A percentile compares a stretch with the other conserved stretches of the same genome.
phyloP scores from a whole-genome alignment of 2,888 invertebrate genomes.

The Hirtodrosophila trivittata region DNA sequence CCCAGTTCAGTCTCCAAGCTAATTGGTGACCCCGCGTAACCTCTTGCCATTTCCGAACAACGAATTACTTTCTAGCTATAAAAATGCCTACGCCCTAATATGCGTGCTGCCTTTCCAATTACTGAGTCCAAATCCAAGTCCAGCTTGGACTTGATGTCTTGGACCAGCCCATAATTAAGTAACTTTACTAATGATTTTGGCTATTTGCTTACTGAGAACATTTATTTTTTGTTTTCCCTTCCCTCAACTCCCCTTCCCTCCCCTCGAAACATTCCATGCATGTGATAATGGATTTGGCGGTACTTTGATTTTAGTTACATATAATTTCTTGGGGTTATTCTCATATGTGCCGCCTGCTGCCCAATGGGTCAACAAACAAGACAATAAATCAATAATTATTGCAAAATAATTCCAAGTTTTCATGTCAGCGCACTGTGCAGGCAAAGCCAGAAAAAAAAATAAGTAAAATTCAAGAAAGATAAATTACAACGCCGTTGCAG shows the following conservation, averaged over 20 bases:
- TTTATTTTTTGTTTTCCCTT: constrained; percentile 20
- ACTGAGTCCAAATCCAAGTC: constrained; percentile 24
- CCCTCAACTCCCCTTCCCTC: no score
- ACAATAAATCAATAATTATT: constrained; percentile 79
- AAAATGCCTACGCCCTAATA: constrained; percentile 75
- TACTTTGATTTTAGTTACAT: constrained; percentile 55
- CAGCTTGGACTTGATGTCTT: constrained; percentile 4
- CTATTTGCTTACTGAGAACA: constrained; percentile 34
- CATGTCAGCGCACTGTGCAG: constrained; percentile 8
- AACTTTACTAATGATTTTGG: constrained; percentile 61
- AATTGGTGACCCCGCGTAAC: constrained; percentile 45
- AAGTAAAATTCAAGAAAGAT: constrained; percentile 40
- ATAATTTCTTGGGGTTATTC: constrained; percentile 1
- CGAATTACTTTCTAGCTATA: constrained; percentile 65
- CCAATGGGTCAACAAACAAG: constrained; percentile 56
- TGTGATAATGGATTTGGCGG: constrained; percentile 67
- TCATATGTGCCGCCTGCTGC: constrained; percentile 12
- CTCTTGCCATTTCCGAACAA: background rate
- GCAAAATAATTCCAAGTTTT: constrained; percentile 58
- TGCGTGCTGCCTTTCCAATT: constrained; percentile 75
- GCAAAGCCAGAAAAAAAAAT: constrained; percentile 11
- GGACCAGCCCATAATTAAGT: constrained; percentile 63
- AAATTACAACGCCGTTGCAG: constrained; percentile 71
- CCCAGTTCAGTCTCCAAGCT: constrained; percentile 31
- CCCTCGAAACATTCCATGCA: constrained; percentile 39